A percentile compares a stretch with the other conserved stretches of the same genome.
Evolutionary conservation across 1,140 invertebrate genomes (phyloP).

Genomic region (Drosophila dunni): DNA sequence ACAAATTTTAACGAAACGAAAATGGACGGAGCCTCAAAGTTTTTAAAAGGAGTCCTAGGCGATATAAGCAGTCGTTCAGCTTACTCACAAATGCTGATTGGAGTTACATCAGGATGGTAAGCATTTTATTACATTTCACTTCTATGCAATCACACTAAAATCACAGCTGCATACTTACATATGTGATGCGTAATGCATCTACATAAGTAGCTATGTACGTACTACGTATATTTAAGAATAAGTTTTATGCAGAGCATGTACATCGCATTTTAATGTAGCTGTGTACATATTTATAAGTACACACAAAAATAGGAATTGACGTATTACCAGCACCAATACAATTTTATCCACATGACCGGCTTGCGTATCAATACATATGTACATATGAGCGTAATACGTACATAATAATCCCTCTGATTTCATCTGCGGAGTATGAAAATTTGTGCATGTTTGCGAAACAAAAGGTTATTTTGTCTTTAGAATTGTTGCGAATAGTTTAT

Average conservation of each 20-base stretch:
- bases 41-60: constrained; percentile 90
- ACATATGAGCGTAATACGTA: neutral
- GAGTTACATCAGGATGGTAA: constrained; percentile 95
- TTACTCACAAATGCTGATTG: constrained; percentile 94
- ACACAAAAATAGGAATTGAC: neutral
- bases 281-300: neutral
- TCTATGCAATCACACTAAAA: neutral
- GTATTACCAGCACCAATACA: neutral
- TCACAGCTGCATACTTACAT: neutral
- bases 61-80: constrained; percentile 93
- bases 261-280: neutral
- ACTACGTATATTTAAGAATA: neutral
- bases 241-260: neutral
- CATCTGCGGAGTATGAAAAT: too few relatives aligned
- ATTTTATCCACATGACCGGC: neutral
- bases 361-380: neutral
- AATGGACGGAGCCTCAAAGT: constrained; percentile 88
- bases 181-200: constrained; percentile 9
- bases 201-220: neutral
- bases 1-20: constrained; percentile 85
- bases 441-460: too few relatives aligned
- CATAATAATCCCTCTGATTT: too few relatives aligned
- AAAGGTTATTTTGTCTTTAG: too few relatives aligned
- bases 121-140: constrained; percentile 23
- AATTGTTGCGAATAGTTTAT: too few relatives aligned